These are phyloP conservation scores for Trichogramma pretiosum DNA, from an alignment of 1,140 invertebrate species.

Conservation along the genomic window DNA sequence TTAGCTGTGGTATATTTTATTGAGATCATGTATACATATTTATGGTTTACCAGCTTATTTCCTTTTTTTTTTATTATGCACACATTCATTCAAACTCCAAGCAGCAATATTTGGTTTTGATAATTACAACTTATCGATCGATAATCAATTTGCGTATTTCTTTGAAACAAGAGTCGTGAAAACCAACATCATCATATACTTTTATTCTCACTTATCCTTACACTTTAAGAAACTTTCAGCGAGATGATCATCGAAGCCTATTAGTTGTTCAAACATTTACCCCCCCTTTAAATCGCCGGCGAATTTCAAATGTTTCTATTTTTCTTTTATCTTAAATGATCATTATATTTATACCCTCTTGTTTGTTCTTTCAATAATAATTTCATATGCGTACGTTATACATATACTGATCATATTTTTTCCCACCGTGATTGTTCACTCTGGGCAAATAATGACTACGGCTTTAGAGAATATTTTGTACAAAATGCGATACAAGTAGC, in stretches of 20 bases:
- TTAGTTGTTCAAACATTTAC: neutral
- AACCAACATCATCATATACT: too few species aligned
- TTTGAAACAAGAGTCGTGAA: too few species aligned
- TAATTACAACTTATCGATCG: slow-evolving; percentile 9
- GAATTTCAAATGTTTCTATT: too few species aligned
- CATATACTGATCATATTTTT: slow-evolving; percentile 14
- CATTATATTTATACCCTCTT: neutral
- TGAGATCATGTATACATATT: too few species aligned
- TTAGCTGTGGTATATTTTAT: too few species aligned
- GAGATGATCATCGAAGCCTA: slow-evolving; percentile 10
- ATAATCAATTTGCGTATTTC: too few species aligned
- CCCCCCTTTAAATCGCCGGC: neutral
- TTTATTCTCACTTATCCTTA: too few species aligned
- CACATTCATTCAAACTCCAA: slow-evolving; percentile 4
- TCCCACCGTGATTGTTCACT: slow-evolving; percentile 26
- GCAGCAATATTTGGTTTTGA: slow-evolving; percentile 10
- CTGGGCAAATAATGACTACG: slow-evolving; percentile 39
- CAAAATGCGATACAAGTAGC: slow-evolving; percentile 45
- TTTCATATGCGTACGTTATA: slow-evolving; percentile 10
- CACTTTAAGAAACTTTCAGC: slow-evolving; percentile 14
- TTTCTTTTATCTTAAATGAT: too few species aligned
- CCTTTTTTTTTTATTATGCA: neutral
- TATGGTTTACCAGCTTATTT: slow-evolving; percentile 2
- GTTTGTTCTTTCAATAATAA: slow-evolving; percentile 3
- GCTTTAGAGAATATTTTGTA: slow-evolving; percentile 40